These are phyloP conservation scores for Drosophila burlai DNA, from an alignment of 1,140 invertebrate species.

Conservation along the genomic window DNA sequence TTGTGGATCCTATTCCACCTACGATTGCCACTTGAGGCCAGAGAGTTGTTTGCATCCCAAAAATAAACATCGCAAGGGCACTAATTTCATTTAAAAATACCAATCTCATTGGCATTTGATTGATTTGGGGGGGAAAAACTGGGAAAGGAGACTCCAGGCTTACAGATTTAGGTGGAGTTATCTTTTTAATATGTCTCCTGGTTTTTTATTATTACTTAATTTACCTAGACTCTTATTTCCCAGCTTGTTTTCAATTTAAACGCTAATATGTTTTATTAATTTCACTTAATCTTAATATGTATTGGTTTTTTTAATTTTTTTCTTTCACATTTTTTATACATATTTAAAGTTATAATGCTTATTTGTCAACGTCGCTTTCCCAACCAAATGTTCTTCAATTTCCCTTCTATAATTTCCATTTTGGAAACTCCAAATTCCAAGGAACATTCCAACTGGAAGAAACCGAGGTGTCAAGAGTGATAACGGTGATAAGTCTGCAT, in stretches of 20 bases:
- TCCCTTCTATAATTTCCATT: not conserved
- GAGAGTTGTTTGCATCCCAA: constrained; percentile 6
- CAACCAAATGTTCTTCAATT: not conserved
- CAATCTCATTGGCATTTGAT: constrained; percentile 13
- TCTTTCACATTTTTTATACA: too few relatives aligned
- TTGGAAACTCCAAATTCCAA: not conserved
- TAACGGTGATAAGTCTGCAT: not conserved
- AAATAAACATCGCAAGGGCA: constrained; percentile 3
- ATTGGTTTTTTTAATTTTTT: too few relatives aligned
- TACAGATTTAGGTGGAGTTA: not conserved
- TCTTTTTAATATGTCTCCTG: not conserved
- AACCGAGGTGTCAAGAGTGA: not conserved
- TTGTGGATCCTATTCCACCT: constrained; percentile 26
- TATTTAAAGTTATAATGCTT: not conserved
- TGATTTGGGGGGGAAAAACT: not conserved
- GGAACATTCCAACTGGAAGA: constrained; percentile 8
- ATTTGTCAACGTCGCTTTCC: not conserved
- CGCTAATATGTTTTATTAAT: too few relatives aligned
- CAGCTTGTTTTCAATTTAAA: too few relatives aligned
- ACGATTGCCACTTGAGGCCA: constrained; percentile 25
- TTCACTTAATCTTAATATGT: too few relatives aligned
- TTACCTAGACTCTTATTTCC: not conserved
- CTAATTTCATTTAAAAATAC: constrained; percentile 15
- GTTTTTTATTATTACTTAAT: not conserved
- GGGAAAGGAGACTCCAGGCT: not conserved